A percentile compares a stretch with the other conserved stretches of the same genome.
These are phyloP conservation scores for Pyrrhopygopsis socrates DNA, from an alignment of 2,888 invertebrate genomes.

Conservation along the genomic window DNA sequence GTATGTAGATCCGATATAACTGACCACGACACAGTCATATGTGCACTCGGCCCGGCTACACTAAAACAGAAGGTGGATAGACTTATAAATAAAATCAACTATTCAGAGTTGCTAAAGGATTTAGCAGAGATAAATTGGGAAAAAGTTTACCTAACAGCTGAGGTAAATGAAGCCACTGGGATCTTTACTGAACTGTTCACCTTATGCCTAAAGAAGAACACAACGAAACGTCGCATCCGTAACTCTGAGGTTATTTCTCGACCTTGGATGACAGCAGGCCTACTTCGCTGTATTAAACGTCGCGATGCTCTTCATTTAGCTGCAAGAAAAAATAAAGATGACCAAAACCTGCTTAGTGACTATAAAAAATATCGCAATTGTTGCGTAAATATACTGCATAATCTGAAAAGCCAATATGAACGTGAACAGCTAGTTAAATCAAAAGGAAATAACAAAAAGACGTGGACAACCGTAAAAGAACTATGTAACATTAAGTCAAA, in stretches of 20 bases:
- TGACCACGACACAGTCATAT: background rate
- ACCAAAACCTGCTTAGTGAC: background rate
- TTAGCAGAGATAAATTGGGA: too few relatives aligned
- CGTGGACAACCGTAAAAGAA: background rate
- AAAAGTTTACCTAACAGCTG: too few relatives aligned
- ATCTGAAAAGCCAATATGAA: background rate
- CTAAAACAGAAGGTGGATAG: background rate
- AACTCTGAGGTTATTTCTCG: background rate
- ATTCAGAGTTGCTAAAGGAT: background rate
- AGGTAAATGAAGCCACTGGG: background rate
- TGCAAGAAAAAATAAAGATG: background rate
- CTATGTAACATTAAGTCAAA: background rate
- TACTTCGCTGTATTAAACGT: background rate
- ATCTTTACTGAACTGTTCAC: background rate
- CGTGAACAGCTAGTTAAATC: background rate
- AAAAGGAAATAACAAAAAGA: background rate
- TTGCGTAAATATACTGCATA: background rate
- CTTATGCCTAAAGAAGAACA: too few relatives aligned
- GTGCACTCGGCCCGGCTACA: background rate
- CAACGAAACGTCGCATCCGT: background rate
- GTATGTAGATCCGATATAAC: constrained; percentile 82
- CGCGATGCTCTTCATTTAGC: background rate
- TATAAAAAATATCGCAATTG: background rate
- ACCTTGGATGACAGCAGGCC: background rate
- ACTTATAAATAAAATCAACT: background rate